Percentiles rank a stretch among this genome's conserved stretches.
These are phyloP conservation scores for Zelleria hepariella DNA, from an alignment of 2,888 invertebrate genomes.

Conservation along the genomic window DNA sequence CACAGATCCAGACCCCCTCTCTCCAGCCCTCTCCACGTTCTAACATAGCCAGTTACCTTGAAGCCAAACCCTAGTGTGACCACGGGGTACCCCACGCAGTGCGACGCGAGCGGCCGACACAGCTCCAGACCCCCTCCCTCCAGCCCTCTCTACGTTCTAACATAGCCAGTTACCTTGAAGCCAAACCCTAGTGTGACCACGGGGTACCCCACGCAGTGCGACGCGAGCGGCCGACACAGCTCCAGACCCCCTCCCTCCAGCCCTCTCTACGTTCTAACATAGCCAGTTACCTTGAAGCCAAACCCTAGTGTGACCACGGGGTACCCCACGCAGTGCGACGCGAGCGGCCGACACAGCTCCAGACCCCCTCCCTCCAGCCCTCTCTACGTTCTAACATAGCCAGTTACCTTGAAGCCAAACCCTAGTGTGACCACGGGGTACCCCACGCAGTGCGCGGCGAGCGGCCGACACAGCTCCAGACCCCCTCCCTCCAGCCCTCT, in stretches of 20 bases:
- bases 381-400: background rate
- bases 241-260: slow-evolving; percentile 89
- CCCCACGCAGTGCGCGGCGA: slow-evolving; percentile 94
- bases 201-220: slow-evolving; percentile 93
- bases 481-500: slow-evolving; percentile 86
- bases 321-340: slow-evolving; percentile 94
- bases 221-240: slow-evolving; percentile 95
- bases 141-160: too few species aligned
- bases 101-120: slow-evolving; percentile 96
- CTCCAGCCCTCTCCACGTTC: slow-evolving; percentile 88
- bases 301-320: slow-evolving; percentile 96
- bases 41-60: too few species aligned
- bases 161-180: too few species aligned
- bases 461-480: slow-evolving; percentile 92
- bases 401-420: slow-evolving; percentile 88
- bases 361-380: slow-evolving; percentile 77
- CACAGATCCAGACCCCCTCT: slow-evolving; percentile 91
- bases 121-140: slow-evolving; percentile 90
- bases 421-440: slow-evolving; percentile 97
- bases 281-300: slow-evolving; percentile 95
- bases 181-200: slow-evolving; percentile 96
- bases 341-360: slow-evolving; percentile 95
- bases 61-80: slow-evolving; percentile 96
- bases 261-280: too few species aligned
- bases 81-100: slow-evolving; percentile 92